Evolutionary conservation across 2,113 vertebrate species (phyloP), one percentile per base, ranked within the genome.

Genomic region (Cebus imitator): DNA sequence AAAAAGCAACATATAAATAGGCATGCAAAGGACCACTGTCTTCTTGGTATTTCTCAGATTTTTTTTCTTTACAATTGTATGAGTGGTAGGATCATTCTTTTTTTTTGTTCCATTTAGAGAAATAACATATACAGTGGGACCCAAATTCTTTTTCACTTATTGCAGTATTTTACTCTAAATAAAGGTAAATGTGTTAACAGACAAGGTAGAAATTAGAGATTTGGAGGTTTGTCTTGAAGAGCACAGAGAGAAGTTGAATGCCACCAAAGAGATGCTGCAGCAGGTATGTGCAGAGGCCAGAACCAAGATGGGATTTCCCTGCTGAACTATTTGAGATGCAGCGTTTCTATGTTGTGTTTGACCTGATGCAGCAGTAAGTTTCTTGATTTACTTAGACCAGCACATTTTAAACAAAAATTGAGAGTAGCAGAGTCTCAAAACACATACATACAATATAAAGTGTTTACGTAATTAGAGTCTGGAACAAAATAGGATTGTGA

Each of bases 161-260:
- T 58, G 40, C 3, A 2, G 0, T 37, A 11, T 64, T 94, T 81
- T 93, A 17, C 5, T 2, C 72, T 97, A 32, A 84, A 80, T 95
- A 7, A 97, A 99, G 99, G 99, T 99, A 10, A 99, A 99, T 84
- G 99, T 99, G 93, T 98, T 99, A 94, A 99, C 99, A 1, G 99
- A 99, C 98, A 99, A 99, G 97, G 99, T 99, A 89, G 99, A 99
- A 98, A 99, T 99, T 93, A 98, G 99, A 32, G 99, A 99, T 97
- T 98, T 99, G 95, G 99, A 99, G 90, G 97, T 99, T 84, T 99
- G 99, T 97, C 99, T 99, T 80, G 99, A 99, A 45, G 99, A 99
- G 84, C 99, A 99, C 98, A 98, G 99, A 90, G 99, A 99, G 91
- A 99, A 99, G 96, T 97, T 99, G 95, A 99, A 99, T 16, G 98